Conservation (phyloP, 2,797 vertebrate species). For the Brachyrhaphis roseni region DNA sequence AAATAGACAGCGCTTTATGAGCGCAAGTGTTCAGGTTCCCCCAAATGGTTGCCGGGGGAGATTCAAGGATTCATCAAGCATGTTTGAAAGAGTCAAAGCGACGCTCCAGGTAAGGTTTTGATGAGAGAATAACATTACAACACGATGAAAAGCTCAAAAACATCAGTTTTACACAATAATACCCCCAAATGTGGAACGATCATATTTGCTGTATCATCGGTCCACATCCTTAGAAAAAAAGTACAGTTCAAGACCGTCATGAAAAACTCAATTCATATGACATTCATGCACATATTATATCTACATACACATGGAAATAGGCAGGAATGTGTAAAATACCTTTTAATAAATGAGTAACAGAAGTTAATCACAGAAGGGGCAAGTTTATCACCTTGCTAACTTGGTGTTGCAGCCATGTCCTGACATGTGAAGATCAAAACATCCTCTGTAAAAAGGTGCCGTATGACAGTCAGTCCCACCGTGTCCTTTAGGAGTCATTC, state of each 20-base stretch:
- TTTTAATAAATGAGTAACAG: neutral
- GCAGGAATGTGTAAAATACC: neutral
- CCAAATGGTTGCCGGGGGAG: no score
- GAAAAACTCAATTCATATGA: neutral
- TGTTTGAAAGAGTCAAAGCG: no score
- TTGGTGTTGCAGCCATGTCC: neutral
- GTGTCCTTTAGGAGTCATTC: neutral
- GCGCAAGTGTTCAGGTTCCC: no score
- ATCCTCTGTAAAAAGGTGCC: neutral
- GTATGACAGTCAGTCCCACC: neutral
- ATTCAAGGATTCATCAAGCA: no score
- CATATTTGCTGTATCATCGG: neutral
- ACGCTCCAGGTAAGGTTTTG: no score
- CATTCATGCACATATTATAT: neutral
- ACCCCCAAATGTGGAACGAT: no score
- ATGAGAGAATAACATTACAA: no score
- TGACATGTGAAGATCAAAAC: neutral
- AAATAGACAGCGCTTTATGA: no score
- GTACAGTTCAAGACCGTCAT: neutral
- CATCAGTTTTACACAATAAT: no score
- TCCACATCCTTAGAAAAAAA: neutral
- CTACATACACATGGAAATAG: neutral
- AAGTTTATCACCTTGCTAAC: neutral
- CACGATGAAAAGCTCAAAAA: no score
- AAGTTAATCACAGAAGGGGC: neutral